Percentiles rank a stretch among this genome's conserved stretches.
These are phyloP conservation scores for Nudaria mundana DNA, from an alignment of 2,888 invertebrate species.

Conservation along the genomic window DNA sequence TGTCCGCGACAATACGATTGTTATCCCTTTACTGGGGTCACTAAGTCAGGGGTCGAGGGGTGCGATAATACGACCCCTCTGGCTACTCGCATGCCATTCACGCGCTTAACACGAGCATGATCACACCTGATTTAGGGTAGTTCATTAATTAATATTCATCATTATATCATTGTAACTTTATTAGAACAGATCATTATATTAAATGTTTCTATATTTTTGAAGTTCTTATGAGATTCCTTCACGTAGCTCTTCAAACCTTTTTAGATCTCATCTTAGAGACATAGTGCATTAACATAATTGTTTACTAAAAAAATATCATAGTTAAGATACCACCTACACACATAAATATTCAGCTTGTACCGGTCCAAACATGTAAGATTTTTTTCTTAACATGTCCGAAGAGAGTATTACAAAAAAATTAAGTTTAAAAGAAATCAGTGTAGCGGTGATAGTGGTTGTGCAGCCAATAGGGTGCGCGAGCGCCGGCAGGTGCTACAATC, in stretches of 20 bases:
- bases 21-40: slow-evolving; percentile 64
- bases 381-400: slow-evolving; percentile 72
- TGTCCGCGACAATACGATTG: slow-evolving; percentile 63
- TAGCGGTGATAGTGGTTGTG: slow-evolving; percentile 73
- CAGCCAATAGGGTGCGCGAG: slow-evolving; percentile 75
- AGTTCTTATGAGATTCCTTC: slow-evolving; percentile 23
- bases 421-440: slow-evolving; percentile 79
- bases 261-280: slow-evolving; percentile 45
- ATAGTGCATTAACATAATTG: slow-evolving; percentile 65
- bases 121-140: slow-evolving; percentile 30
- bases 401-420: slow-evolving; percentile 73
- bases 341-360: slow-evolving; percentile 68
- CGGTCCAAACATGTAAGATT: slow-evolving; percentile 76
- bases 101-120: slow-evolving; percentile 51
- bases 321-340: slow-evolving; percentile 77
- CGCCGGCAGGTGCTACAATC: slow-evolving; percentile 73
- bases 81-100: slow-evolving; percentile 40
- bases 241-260: slow-evolving; percentile 27
- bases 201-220: slow-evolving; percentile 1
- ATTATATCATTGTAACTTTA: neutral
- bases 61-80: slow-evolving; percentile 32
- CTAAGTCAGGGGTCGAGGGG: slow-evolving; percentile 52
- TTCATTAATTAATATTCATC: slow-evolving; percentile 8
- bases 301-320: slow-evolving; percentile 68
- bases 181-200: neutral